Base-by-base conservation (phyloP, 2,797 vertebrate genomes). In the Manis crassicaudata region DNA sequence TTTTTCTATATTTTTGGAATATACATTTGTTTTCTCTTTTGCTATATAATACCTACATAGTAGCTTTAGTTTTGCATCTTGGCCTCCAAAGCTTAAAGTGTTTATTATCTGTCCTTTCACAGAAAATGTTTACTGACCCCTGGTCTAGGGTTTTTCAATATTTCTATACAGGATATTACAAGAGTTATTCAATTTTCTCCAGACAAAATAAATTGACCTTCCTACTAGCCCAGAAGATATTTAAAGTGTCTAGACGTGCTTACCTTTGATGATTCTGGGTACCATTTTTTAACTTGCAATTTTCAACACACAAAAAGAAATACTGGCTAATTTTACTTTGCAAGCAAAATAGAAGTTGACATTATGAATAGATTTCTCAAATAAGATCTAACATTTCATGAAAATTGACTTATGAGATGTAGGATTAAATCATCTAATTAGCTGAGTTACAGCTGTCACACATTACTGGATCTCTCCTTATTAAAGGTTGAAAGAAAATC, bases 381-480 rank as follows among this genome's bases (percentile, higher is more conserved):
- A 97, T 96, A 97, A 85, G 97, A 94, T 97, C n/a, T 94, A 82
- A 97, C 35, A 92, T 97, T 87, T 97, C 96, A 92, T 96, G 88
- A 95, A 95, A 97, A 98, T 95, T 97, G 97, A 98, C 88, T 97
- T 97, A 95, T 4, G 67, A 92, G 94, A 93, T 13, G 50, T 96
- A 86, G 95, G 92, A 97, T 98, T 94, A 97, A 92, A 87, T 27
- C 92, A 75, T 95, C 94, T 98, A 97, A 98, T 97, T 98, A 98
- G 37, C 52, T 96, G 92, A 82, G 70, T 68, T 97, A 97, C 9
- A 97, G 52, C 63, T 16, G 21, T 95, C 72, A 97, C 90, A 96
- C 25, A 27, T 95, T 96, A 87, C 29, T 63, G 18, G 12, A 87
- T 20, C 65, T 95, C 86, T 79, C 18, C 2, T 65, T 94, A 93